Base-by-base conservation (phyloP, 2,797 vertebrate species). In the Trematocara caparti region DNA sequence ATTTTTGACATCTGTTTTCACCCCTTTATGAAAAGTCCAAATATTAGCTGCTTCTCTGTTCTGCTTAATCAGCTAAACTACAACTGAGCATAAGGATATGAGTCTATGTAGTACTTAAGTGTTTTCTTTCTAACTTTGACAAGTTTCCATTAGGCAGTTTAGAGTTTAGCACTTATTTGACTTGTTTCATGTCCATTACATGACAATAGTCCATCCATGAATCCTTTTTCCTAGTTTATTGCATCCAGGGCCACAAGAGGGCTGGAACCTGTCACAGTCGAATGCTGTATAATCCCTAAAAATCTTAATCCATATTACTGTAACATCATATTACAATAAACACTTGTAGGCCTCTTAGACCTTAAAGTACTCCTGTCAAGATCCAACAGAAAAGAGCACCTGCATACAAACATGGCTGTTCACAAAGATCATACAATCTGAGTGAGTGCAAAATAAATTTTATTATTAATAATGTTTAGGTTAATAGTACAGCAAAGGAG, bases 391-490 rank as follows among this genome's bases (percentile, higher is more conserved):
- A 40, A 36, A 53, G 27, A 27, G 7, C 17, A 50, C 15, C 17
- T 55, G 4, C 6, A 55, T 6, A 30, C 9, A 4, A 75, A 64
- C 6, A 82, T 10, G 15, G 40, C 11, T 34, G 43, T 24, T 75
- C 4, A 80, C 24, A 6, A 66, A 73, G 45, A 15, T 57, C 8
- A 57, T 84, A 8, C 59, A 73, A 83, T 24, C 27, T 57, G 30
- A 48, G 32, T 24, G 55, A 78, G 55, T 76, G 17, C 82, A 78
- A 48, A 91, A 89, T 81, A 76, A 2, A 17, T 85, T 92, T 92
- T 92, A 87, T 91, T 91, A 84, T 83, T 88, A 91, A 85, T 90
- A 90, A 90, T 89, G 73, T 81, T 86, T 84, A 81, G 83, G 93
- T 94, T 95, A 94, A 91, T 90, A 36, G 88, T 89, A 89, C 76